phyloP scores from a whole-genome alignment of 1,140 invertebrate genomes.

The Nymphalis io region DNA sequence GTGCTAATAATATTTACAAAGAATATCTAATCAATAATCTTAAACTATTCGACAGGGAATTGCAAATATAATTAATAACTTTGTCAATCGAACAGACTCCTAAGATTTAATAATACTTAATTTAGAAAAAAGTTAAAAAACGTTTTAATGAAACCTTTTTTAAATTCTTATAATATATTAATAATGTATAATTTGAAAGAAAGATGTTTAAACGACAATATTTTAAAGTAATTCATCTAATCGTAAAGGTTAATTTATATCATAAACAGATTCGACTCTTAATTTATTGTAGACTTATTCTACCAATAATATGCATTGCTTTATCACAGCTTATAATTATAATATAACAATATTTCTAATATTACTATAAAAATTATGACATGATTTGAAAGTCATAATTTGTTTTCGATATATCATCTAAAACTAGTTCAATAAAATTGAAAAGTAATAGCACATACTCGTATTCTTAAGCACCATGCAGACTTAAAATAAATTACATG shows the following conservation, averaged over 20 bases:
- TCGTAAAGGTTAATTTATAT: neutral
- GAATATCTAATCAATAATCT: conserved; percentile 25
- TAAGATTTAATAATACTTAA: conserved; percentile 22
- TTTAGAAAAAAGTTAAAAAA: neutral
- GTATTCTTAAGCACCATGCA: neutral
- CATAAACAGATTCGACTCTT: conserved; percentile 3
- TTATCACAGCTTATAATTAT: conserved; percentile 57
- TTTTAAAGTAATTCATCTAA: no score
- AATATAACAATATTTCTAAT: conserved; percentile 12
- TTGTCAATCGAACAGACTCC: neutral
- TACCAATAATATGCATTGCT: conserved; percentile 54
- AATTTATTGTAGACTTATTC: conserved; percentile 30
- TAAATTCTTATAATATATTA: no score
- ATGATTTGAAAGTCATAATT: neutral
- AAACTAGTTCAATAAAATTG: neutral
- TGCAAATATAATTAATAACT: neutral
- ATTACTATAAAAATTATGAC: neutral
- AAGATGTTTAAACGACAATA: no score
- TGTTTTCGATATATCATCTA: neutral
- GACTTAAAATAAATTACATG: conserved; percentile 3
- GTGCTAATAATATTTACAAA: conserved; percentile 31
- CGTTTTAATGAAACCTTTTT: no score
- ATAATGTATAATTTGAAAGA: no score
- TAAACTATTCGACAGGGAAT: neutral
- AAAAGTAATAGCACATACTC: no score